Evolutionary conservation across 2,113 vertebrate genomes (phyloP).

Genomic region (Brachionichthys hirsutus): DNA sequence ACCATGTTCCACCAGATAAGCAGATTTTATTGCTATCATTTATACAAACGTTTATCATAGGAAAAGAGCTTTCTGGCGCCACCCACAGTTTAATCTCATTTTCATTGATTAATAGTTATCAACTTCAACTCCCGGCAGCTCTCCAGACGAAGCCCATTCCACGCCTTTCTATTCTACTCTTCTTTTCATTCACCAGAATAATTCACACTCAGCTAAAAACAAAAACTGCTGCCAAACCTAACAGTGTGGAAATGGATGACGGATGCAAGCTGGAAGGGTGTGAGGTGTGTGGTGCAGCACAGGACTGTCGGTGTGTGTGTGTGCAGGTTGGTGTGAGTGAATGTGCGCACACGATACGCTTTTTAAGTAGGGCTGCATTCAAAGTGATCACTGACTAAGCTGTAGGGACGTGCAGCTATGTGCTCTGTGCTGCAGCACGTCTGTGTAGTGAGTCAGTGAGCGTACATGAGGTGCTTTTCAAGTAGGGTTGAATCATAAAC

Average conservation of each 20-base stretch:
- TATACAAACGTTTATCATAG: not conserved
- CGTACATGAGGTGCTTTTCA: conserved; percentile 46
- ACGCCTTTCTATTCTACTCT: not conserved
- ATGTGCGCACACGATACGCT: conserved; percentile 29
- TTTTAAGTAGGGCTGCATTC: conserved; percentile 46
- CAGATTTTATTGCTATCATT: not conserved
- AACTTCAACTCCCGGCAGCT: conserved; percentile 15
- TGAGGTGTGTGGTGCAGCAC: conserved; percentile 6
- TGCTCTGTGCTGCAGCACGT: conserved; percentile 4
- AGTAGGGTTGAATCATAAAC: conserved; percentile 44
- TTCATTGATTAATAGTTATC: conserved; percentile 29
- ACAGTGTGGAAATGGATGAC: conserved; percentile 28
- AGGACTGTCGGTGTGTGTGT: not conserved
- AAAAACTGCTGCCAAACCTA: conserved; percentile 10
- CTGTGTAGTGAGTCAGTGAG: conserved; percentile 17
- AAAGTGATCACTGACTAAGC: conserved; percentile 47
- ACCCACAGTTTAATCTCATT: conserved; percentile 5
- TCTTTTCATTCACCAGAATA: conserved; percentile 37
- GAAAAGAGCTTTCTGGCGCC: not conserved
- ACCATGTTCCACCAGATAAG: not conserved
- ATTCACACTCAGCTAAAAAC: conserved; percentile 50
- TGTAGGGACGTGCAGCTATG: conserved; percentile 12
- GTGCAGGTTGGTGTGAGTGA: conserved; percentile 12
- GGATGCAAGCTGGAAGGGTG: conserved; percentile 22
- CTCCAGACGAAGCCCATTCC: not conserved